These are phyloP conservation scores for Rhombomys opimus DNA, from an alignment of 2,113 vertebrate species.

Conservation along the genomic window DNA sequence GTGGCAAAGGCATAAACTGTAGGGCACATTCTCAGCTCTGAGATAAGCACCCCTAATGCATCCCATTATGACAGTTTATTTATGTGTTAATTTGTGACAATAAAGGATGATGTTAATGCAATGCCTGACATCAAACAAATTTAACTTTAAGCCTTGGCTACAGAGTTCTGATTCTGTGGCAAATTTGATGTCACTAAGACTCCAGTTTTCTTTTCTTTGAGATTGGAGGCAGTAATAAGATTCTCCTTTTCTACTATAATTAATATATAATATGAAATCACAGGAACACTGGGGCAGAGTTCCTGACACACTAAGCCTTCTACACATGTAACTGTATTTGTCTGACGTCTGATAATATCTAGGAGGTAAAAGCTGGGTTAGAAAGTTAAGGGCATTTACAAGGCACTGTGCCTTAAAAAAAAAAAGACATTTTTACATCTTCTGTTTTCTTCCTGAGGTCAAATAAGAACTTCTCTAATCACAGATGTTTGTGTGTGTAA, in stretches of 20 bases:
- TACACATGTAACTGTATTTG: neutral
- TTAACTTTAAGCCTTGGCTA: neutral
- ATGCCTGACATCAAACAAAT: neutral
- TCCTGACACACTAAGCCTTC: neutral
- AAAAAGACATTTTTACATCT: neutral
- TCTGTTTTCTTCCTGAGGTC: neutral
- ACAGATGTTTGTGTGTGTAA: neutral
- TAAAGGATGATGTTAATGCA: neutral
- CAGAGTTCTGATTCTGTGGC: neutral
- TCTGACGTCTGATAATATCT: neutral
- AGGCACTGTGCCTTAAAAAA: neutral
- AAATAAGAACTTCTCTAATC: neutral
- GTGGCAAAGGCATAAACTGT: neutral
- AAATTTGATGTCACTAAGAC: neutral
- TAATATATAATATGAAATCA: neutral
- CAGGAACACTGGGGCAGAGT: neutral
- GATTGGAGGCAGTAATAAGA: neutral
- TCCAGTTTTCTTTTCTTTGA: neutral
- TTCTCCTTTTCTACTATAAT: neutral
- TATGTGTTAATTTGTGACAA: neutral
- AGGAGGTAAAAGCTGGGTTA: neutral
- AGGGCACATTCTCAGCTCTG: neutral
- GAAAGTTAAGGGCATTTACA: neutral
- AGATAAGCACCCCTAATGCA: neutral
- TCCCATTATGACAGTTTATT: neutral